Evolutionary conservation across 2,797 vertebrate species (phyloP), one percentile per base, ranked within the genome.

Genomic region (Catamblyrhynchus diadema): DNA sequence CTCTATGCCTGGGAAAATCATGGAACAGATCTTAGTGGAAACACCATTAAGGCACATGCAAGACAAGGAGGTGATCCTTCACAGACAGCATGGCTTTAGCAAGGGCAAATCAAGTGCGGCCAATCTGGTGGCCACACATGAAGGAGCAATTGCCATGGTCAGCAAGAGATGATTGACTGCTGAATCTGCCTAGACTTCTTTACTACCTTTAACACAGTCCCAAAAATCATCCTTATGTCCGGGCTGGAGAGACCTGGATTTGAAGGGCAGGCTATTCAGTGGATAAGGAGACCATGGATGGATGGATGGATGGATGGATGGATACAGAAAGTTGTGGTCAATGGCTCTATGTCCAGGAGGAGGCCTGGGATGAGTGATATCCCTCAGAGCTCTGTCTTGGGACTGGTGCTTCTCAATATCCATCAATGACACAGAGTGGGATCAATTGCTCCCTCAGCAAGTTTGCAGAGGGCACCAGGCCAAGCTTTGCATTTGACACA

Each of bases 41-140:
- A 18, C 11, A 30, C 8, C 16, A 33, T 30, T 37, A 22, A 44
- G 19, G 25, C 10, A 41, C 22, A 20, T 53, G 4, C 4, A 44
- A 62, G 48, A 50, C 24, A n/a, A 37, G 35, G n/a, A 37, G 20
- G 5, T 20, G 37, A 50, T 50, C n/a, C 9, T 42, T 50, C 16
- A 17, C 56, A 28, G 23, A 7, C 19, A 28, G 10, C 27, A 18
- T 18, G 17, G 5, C 4, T 69, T 48, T 50, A 33, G 14, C 24
- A 69, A 50, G 20, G 6, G 5, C 37, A 56, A 56, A 48, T 62
- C 13, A 30, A 4, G 3, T 35, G 19, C 0, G 0, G 27, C 6
- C 13, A 24, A 9, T n/a, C 42, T 69, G 11, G 16, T 33, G 24
- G 16, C 14, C 9, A n/a, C 35, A 32, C 16, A 3, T n/a, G 62